Conservation (phyloP, 2,113 vertebrate genomes). For the Paramormyrops kingsleyae region DNA sequence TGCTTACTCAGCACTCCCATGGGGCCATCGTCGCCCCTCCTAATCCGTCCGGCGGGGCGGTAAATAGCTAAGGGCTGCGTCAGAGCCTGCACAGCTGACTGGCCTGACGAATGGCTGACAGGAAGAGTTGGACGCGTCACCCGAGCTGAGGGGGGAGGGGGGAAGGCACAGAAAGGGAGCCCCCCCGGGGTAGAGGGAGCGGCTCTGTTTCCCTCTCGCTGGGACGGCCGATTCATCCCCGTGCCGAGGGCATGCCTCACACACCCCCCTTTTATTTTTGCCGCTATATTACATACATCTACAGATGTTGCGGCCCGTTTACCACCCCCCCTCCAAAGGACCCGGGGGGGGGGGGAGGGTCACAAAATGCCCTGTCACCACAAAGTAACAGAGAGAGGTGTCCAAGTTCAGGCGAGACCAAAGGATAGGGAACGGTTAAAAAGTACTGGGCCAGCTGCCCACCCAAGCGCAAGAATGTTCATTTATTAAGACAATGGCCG, state of each 20-base stretch:
- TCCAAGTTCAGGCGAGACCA: background rate
- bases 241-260: background rate
- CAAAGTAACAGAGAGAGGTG: background rate
- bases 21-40: constrained; percentile 48
- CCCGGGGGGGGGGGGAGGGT: background rate
- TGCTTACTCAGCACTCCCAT: constrained; percentile 41
- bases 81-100: constrained; percentile 56
- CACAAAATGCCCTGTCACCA: background rate
- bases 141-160: constrained; percentile 23
- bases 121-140: constrained; percentile 53
- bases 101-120: constrained; percentile 55
- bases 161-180: constrained; percentile 10
- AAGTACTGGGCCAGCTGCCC: background rate
- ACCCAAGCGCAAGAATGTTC: background rate
- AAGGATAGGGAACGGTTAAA: background rate
- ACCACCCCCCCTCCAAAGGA: background rate
- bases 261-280: background rate
- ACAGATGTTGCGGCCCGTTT: background rate
- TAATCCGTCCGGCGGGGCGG: constrained; percentile 49
- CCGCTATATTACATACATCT: background rate
- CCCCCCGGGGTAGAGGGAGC: background rate
- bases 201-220: background rate
- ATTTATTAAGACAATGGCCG: background rate
- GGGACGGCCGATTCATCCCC: background rate
- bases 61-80: constrained; percentile 57